Conservation (phyloP, 2,113 vertebrate species). For the Empidonax alnorum region DNA sequence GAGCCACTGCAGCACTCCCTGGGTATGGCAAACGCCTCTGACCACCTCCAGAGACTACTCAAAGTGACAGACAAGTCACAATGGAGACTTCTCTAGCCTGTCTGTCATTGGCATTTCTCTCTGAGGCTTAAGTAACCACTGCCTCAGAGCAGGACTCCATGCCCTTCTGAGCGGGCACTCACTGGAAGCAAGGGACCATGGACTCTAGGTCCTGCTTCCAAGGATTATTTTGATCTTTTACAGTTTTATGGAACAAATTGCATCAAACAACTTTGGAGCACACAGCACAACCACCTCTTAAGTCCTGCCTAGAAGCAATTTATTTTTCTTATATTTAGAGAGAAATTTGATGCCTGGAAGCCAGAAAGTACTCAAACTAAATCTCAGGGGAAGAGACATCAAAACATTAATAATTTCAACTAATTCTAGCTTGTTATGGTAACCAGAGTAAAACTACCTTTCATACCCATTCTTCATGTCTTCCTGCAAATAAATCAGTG, state of each 20-base stretch:
- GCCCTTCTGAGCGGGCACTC: background rate
- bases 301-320: background rate
- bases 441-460: background rate
- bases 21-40: background rate
- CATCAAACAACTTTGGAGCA: background rate
- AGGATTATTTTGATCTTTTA: background rate
- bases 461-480: background rate
- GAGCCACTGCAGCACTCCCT: rapidly evolving
- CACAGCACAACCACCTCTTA: background rate
- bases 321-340: background rate
- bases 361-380: background rate
- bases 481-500: background rate
- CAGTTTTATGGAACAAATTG: background rate
- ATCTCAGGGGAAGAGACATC: background rate
- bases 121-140: background rate
- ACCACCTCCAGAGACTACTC: background rate
- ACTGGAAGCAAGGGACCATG: rapidly evolving
- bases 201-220: background rate
- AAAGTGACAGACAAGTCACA: background rate
- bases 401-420: background rate
- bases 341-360: background rate
- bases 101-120: background rate
- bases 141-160: background rate
- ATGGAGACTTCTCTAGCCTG: background rate
- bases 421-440: background rate